These are phyloP conservation scores for Entomobrya multifasciata DNA, from an alignment of 2,888 invertebrate genomes.

Conservation along the genomic window DNA sequence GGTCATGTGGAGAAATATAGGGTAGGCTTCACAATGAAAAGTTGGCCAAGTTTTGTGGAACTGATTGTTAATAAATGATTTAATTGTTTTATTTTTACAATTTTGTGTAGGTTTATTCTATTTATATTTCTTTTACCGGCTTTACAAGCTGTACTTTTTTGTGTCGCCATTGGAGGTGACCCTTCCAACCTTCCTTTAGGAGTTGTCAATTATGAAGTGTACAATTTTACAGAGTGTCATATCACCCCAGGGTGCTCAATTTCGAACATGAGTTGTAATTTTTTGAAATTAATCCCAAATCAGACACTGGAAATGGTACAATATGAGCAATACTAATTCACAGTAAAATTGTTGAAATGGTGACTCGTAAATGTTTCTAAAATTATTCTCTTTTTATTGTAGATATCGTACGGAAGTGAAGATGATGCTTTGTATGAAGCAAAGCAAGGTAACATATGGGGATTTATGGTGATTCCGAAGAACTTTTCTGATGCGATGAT, in stretches of 20 bases:
- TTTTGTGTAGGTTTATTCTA: constrained; percentile 92
- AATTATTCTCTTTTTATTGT: constrained; percentile 13
- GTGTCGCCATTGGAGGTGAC: constrained; percentile 94
- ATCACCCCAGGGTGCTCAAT: constrained; percentile 86
- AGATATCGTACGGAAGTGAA: constrained; percentile 66
- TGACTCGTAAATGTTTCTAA: not conserved
- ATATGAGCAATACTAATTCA: no score
- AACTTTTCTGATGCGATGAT: constrained; percentile 94
- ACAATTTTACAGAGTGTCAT: constrained; percentile 81
- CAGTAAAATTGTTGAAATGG: not conserved
- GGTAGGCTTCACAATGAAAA: constrained; percentile 83
- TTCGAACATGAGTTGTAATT: constrained; percentile 89
- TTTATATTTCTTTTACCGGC: constrained; percentile 97
- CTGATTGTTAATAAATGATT: not conserved
- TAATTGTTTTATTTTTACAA: not conserved
- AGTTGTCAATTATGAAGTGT: constrained; percentile 90
- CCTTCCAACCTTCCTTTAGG: constrained; percentile 91
- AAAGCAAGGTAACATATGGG: constrained; percentile 91
- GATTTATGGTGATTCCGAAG: constrained; percentile 92
- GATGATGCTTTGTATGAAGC: constrained; percentile 88
- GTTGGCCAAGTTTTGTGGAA: not conserved
- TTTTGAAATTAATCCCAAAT: constrained; percentile 88
- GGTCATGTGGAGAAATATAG: constrained; percentile 95
- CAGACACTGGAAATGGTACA: constrained; percentile 87
- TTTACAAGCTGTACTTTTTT: constrained; percentile 96